A percentile compares a stretch with the other conserved stretches of the same genome.
Conservation (phyloP, 2,113 vertebrate species). For the Gavia stellata region DNA sequence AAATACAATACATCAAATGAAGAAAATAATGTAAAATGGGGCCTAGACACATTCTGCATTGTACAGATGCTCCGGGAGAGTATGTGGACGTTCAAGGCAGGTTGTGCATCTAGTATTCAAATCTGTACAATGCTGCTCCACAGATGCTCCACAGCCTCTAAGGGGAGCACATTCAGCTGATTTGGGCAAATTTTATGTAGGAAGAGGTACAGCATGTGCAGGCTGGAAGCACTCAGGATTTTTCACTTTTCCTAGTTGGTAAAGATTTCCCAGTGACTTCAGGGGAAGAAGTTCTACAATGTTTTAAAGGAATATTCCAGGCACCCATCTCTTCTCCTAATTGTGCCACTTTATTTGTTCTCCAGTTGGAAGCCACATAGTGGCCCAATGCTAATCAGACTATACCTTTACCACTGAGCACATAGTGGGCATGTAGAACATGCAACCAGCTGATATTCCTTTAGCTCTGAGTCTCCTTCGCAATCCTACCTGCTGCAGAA, state of each 20-base stretch:
- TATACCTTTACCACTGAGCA: not conserved
- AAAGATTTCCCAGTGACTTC: not conserved
- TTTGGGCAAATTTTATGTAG: not conserved
- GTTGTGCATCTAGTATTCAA: not conserved
- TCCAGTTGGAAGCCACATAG: not conserved
- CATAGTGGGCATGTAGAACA: not conserved
- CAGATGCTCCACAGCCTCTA: not conserved
- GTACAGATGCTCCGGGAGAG: not conserved
- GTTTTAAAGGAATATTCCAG: not conserved
- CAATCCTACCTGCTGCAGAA: not conserved
- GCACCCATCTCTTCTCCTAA: accelerated
- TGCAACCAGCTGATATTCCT: not conserved
- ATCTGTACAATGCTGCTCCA: not conserved
- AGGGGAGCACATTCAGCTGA: not conserved
- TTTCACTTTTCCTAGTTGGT: not conserved
- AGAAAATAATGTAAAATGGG: not conserved
- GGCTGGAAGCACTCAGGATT: not conserved
- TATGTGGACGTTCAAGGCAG: not conserved
- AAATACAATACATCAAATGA: constrained; percentile 2
- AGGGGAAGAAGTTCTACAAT: not conserved
- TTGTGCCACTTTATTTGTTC: not conserved
- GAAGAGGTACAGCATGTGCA: not conserved
- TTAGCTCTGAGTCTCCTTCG: not conserved
- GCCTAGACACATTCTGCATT: not conserved
- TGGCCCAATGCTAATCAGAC: not conserved